Base-by-base conservation (phyloP, 2,888 invertebrate species). In the Xanthorhoe spadicearia region DNA sequence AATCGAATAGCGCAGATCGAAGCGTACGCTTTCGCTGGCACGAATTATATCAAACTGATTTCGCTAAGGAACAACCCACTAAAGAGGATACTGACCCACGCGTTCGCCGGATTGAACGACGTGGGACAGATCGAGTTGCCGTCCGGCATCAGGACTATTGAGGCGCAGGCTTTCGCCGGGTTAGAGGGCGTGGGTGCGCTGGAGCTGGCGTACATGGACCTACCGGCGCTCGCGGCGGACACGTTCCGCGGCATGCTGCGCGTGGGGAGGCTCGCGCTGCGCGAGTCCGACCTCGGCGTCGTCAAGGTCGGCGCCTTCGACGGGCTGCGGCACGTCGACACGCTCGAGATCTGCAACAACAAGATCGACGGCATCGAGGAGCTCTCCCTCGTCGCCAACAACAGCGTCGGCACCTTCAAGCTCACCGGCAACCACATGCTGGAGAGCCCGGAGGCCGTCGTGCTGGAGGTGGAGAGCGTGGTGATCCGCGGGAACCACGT, bases 41-140 rank as follows among this genome's bases (percentile, higher is more conserved):
- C 98, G 8, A 96, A 96, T 66, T 96, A 96, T 84, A 95, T 99
- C 67, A 96, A 96, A 79, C 90, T 97, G 73, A 95, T 99, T 72
- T 95, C 97, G 55, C 90, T 99, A 68, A 95, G 95, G 75, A 96
- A 97, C 84, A 99, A 99, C 89, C 97, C 98, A 0, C 93, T 97
- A 69, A 95, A 97, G 74, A 95, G 95, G 75, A 95, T 98, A 72
- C 95, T 97, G 69, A 95, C 96, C 48, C 96, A 96, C 71, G 97
- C 98, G 0, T 98, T 98, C 83, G 96, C 96, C 15, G 97, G 97
- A 8, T 92, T 98, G 38, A 96, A 96, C 54, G 96, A 97, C 80
- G 96, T 99, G 8, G 96, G 97, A 60, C 96, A 96, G 78, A 94
- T 98, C 68, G 96, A 97, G 78, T 90, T 98, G 66, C 98, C 98